These are phyloP conservation scores for Danio jaintianensis DNA, from an alignment of 2,797 vertebrate genomes.

Conservation along the genomic window DNA sequence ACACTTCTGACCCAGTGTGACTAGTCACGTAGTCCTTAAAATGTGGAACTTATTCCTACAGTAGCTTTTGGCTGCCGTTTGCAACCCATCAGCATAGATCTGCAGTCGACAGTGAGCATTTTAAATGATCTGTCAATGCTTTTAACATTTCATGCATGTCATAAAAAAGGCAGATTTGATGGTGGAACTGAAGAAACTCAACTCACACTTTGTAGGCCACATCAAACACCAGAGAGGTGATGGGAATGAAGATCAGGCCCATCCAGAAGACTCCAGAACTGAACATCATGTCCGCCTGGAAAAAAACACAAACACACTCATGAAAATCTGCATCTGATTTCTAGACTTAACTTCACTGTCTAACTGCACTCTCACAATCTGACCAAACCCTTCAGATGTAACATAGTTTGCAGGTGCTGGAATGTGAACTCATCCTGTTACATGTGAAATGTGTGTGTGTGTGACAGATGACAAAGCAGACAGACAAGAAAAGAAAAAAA, in stretches of 20 bases:
- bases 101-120: background rate
- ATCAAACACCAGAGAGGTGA: slow-evolving; percentile 92
- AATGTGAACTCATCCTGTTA: slow-evolving; percentile 2
- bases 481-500: slow-evolving; percentile 18
- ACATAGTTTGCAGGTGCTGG: slow-evolving; percentile 3
- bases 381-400: background rate
- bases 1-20: too few relatives aligned
- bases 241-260: slow-evolving; percentile 93
- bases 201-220: slow-evolving; percentile 98
- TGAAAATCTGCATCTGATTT: slow-evolving; percentile 10
- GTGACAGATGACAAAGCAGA: slow-evolving; percentile 22
- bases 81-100: background rate
- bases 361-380: slow-evolving; percentile 6
- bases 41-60: too few relatives aligned
- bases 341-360: background rate
- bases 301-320: slow-evolving; percentile 18
- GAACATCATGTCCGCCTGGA: slow-evolving; percentile 95
- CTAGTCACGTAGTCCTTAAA: too few relatives aligned
- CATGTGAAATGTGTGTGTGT: slow-evolving; percentile 11
- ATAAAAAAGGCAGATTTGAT: slow-evolving; percentile 23
- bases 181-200: slow-evolving; percentile 57
- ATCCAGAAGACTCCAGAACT: slow-evolving; percentile 95
- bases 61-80: background rate
- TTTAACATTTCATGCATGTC: background rate
- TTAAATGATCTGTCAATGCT: background rate